phyloP scores from a whole-genome alignment of 2,888 invertebrate genomes.

The Mesochorus sp. region DNA sequence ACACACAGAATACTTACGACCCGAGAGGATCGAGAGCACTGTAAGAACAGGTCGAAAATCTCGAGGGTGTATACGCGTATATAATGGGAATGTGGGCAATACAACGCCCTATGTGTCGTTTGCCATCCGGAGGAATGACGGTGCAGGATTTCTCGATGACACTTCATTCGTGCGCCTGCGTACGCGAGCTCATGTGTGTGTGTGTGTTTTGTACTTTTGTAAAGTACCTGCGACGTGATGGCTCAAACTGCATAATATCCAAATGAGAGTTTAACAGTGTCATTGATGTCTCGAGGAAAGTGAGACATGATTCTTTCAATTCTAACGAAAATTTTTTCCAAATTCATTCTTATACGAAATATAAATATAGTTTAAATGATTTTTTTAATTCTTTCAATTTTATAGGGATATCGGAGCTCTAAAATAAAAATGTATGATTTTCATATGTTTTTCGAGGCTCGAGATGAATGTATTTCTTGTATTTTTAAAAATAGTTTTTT shows the following conservation, averaged over 20 bases:
- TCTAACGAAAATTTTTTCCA: too few relatives aligned
- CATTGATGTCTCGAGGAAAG: constrained; percentile 14
- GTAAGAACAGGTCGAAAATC: constrained; percentile 12
- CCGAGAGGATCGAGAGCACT: neutral
- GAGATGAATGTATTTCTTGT: too few relatives aligned
- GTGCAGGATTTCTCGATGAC: constrained; percentile 8
- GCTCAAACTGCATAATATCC: constrained; percentile 18
- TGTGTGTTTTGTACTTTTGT: constrained; percentile 25
- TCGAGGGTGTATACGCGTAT: neutral
- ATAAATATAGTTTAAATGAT: too few relatives aligned
- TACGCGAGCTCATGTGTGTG: too few relatives aligned
- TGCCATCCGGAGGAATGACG: constrained; percentile 20
- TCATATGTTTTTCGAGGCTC: too few relatives aligned
- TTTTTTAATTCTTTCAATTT: too few relatives aligned
- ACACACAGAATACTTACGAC: constrained; percentile 5
- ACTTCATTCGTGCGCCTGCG: constrained; percentile 19
- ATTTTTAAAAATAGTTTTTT: too few relatives aligned
- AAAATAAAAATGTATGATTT: too few relatives aligned
- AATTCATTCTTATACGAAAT: too few relatives aligned
- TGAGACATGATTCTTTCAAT: too few relatives aligned
- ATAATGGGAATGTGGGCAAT: neutral
- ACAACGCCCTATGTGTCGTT: constrained; percentile 13
- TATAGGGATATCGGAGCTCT: too few relatives aligned
- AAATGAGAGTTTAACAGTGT: constrained; percentile 8
- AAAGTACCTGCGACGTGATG: constrained; percentile 28